phyloP scores from a whole-genome alignment of 2,888 invertebrate species.

The Hedychridium roseum region DNA sequence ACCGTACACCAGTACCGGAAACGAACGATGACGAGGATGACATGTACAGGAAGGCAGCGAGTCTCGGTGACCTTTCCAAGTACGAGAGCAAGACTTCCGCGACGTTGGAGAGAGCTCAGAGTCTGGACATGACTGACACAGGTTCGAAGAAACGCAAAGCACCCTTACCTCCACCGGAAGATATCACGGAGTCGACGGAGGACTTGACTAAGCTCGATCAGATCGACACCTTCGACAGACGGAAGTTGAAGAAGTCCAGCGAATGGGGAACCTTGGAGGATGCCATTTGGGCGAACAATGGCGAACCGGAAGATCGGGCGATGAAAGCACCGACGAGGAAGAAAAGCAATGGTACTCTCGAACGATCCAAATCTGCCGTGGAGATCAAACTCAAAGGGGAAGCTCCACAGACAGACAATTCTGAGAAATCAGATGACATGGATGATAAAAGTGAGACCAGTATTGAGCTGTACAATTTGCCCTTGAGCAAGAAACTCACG shows the following conservation, averaged over 20 bases:
- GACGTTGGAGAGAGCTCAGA: slow-evolving; percentile 80
- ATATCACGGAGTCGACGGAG: slow-evolving; percentile 58
- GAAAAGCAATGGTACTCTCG: slow-evolving; percentile 66
- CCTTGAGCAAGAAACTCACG: slow-evolving; percentile 50
- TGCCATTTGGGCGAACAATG: slow-evolving; percentile 71
- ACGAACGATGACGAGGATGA: slow-evolving; percentile 65
- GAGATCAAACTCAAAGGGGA: slow-evolving; percentile 69
- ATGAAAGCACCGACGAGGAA: slow-evolving; percentile 38
- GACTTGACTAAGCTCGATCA: slow-evolving; percentile 68
- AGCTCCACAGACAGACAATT: slow-evolving; percentile 1
- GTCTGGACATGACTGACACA: slow-evolving; percentile 76
- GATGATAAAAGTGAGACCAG: slow-evolving; percentile 39
- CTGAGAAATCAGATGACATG: slow-evolving; percentile 16
- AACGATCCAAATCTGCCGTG: slow-evolving; percentile 71
- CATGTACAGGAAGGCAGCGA: slow-evolving; percentile 77
- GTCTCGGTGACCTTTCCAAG: slow-evolving; percentile 80
- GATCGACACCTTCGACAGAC: slow-evolving; percentile 73
- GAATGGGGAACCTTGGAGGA: slow-evolving; percentile 80
- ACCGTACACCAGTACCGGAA: slow-evolving; percentile 66
- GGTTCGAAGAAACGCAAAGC: slow-evolving; percentile 74
- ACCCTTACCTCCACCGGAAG: slow-evolving; percentile 64
- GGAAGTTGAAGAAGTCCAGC: slow-evolving; percentile 76
- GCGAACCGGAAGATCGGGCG: slow-evolving; percentile 54
- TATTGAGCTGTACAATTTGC: slow-evolving; percentile 53
- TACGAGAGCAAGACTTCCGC: slow-evolving; percentile 68